phyloP scores from a whole-genome alignment of 2,888 invertebrate species.

The Drosophila testacea region DNA sequence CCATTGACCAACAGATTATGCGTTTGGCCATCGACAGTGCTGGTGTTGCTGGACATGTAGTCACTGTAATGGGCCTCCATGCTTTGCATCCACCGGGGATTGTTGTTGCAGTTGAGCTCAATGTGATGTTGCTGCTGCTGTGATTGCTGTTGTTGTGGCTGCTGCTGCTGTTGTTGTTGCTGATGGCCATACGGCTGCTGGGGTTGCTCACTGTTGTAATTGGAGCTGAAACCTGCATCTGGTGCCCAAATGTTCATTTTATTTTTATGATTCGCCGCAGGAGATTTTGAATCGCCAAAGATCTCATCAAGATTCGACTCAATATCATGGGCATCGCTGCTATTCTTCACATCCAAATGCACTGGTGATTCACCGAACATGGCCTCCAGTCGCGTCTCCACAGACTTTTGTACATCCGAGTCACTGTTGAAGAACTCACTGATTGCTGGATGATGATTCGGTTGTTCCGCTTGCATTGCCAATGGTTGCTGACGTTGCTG shows the following conservation, averaged over 20 bases:
- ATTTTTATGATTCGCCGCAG: conserved; percentile 49
- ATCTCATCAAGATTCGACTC: conserved; percentile 84
- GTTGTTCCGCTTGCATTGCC: conserved; percentile 61
- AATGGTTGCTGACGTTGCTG: conserved; percentile 78
- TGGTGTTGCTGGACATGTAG: conserved; percentile 72
- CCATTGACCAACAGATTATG: conserved; percentile 62
- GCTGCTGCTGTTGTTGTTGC: conserved; percentile 44
- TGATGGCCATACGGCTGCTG: conserved; percentile 52
- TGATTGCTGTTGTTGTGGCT: conserved; percentile 44
- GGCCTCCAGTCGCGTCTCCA: conserved; percentile 84
- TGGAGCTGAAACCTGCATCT: conserved; percentile 54
- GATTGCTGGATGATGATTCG: conserved; percentile 76
- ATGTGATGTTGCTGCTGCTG: conserved; percentile 79
- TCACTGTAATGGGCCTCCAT: conserved; percentile 84
- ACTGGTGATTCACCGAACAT: conserved; percentile 85
- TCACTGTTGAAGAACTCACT: conserved; percentile 83
- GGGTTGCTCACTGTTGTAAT: conserved; percentile 44
- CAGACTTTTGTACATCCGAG: conserved; percentile 83
- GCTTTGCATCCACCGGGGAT: conserved; percentile 84
- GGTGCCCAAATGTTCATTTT: conserved; percentile 78
- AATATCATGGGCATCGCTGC: conserved; percentile 79
- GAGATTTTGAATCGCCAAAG: conserved; percentile 83
- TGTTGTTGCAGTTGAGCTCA: conserved; percentile 80
- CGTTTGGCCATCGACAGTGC: conserved; percentile 59
- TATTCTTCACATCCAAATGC: conserved; percentile 75